These are phyloP conservation scores for Nyctibius grandis DNA, from an alignment of 2,797 vertebrate genomes.

Conservation along the genomic window DNA sequence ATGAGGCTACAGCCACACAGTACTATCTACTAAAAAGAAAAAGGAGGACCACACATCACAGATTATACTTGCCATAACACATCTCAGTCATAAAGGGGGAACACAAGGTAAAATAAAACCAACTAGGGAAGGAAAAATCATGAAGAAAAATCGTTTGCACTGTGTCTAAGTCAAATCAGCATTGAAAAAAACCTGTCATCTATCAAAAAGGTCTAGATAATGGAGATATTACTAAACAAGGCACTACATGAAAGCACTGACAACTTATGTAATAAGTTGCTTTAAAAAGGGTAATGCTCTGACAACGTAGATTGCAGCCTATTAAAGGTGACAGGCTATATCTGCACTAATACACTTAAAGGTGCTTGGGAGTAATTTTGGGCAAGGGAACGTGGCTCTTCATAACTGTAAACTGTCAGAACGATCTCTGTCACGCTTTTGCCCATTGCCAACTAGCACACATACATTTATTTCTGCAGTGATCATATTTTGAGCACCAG, in stretches of 20 bases:
- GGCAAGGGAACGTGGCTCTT: not conserved
- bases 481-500: not conserved
- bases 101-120: not conserved
- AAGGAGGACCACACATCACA: not conserved
- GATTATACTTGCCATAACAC: not conserved
- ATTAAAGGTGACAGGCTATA: not conserved
- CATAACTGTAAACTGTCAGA: not conserved
- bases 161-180: not conserved
- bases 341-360: not conserved
- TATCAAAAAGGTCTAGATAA: not conserved
- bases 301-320: not conserved
- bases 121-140: not conserved
- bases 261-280: not conserved
- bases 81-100: not conserved
- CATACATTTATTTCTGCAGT: not conserved
- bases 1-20: not conserved
- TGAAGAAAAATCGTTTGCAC: not conserved
- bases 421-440: not conserved
- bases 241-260: not conserved
- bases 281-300: not conserved
- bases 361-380: not conserved
- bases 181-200: not conserved
- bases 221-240: not conserved
- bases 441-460: not conserved
- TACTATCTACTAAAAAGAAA: not conserved